Evolutionary conservation across 1,140 invertebrate species (phyloP).

Genomic region (Laupala kohalensis): DNA sequence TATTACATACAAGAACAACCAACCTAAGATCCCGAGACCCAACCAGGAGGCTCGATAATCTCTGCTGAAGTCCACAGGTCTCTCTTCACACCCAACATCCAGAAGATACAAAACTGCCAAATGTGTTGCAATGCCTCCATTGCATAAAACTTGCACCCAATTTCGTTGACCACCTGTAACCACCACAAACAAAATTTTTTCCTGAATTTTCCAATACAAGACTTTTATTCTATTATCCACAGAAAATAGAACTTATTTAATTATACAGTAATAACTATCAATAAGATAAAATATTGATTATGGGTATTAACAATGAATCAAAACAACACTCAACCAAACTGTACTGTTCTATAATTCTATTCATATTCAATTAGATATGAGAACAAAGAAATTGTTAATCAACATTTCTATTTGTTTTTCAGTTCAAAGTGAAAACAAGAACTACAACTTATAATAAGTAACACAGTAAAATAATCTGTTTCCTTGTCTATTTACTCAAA

Average conservation of each 20-base stretch:
- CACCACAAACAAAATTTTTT: too few species aligned
- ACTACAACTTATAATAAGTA: slow-evolving; percentile 1
- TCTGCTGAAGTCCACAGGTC: slow-evolving; percentile 61
- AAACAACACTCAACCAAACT: too few species aligned
- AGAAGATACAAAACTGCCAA: slow-evolving; percentile 67
- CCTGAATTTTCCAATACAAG: not conserved
- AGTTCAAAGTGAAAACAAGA: not conserved
- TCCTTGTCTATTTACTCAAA: not conserved
- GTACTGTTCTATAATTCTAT: too few species aligned
- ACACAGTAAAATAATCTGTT: not conserved
- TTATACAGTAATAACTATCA: not conserved
- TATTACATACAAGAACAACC: slow-evolving; percentile 6
- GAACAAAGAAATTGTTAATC: not conserved
- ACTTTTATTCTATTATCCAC: not conserved
- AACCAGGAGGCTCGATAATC: slow-evolving; percentile 72
- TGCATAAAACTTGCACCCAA: slow-evolving; percentile 84
- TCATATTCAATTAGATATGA: too few species aligned
- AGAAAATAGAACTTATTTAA: not conserved
- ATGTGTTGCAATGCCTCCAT: slow-evolving; percentile 71
- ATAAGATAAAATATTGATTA: not conserved
- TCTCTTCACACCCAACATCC: slow-evolving; percentile 64
- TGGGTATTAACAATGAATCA: not conserved
- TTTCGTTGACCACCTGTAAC: slow-evolving; percentile 64
- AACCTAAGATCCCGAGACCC: slow-evolving; percentile 60
- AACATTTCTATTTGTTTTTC: not conserved